Evolutionary conservation across 2,113 vertebrate species (phyloP).

Genomic region (Oenanthe melanoleuca): DNA sequence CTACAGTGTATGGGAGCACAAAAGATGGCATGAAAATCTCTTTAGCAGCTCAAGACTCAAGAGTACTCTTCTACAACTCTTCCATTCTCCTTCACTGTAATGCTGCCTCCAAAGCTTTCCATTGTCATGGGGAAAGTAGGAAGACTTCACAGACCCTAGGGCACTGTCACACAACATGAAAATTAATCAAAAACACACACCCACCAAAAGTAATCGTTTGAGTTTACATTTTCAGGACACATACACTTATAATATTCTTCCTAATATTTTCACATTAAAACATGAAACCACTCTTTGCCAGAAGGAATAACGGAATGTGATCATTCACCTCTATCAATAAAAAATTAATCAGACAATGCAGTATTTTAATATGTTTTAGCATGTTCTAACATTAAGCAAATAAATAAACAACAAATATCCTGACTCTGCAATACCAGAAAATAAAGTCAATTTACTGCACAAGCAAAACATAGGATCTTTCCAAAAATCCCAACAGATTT

Average conservation of each 20-base stretch:
- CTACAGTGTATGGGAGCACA: background rate
- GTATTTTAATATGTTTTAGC: background rate
- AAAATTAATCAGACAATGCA: background rate
- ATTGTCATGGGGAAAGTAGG: background rate
- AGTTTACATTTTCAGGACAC: background rate
- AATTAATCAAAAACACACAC: background rate
- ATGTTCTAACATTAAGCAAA: background rate
- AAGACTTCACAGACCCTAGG: background rate
- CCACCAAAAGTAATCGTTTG: background rate
- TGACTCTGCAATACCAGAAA: background rate
- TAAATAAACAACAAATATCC: background rate
- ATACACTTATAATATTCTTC: background rate
- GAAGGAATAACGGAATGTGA: background rate
- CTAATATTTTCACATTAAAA: background rate
- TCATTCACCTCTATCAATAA: background rate
- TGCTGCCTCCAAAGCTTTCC: background rate
- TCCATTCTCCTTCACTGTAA: background rate
- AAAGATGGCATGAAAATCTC: background rate
- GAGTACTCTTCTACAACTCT: background rate
- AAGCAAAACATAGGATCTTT: background rate
- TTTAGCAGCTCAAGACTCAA: background rate
- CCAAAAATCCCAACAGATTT: background rate
- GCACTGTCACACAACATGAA: background rate
- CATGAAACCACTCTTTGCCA: background rate
- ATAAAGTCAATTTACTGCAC: background rate